Conservation (phyloP, 2,888 invertebrate species). For the Lasioglossum morio region DNA sequence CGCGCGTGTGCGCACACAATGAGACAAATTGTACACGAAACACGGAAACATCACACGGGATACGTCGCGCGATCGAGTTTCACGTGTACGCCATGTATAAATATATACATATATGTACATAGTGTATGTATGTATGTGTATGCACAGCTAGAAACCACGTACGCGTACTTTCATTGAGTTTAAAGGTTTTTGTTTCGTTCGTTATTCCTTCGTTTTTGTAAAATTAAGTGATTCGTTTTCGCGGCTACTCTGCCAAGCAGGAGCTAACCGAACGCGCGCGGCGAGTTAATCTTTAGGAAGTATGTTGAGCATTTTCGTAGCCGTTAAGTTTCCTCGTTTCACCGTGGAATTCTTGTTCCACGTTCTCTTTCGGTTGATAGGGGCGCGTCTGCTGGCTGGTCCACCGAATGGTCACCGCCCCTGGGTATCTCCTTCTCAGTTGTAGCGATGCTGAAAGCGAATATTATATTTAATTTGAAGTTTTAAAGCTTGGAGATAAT, state of each 20-base stretch:
- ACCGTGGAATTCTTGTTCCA: constrained; percentile 12
- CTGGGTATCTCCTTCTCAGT: neutral
- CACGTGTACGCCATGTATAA: neutral
- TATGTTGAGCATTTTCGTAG: constrained; percentile 62
- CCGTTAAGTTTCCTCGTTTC: constrained; percentile 66
- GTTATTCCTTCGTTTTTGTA: neutral
- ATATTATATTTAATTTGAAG: neutral
- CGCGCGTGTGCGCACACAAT: constrained; percentile 15
- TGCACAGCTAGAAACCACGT: constrained; percentile 3
- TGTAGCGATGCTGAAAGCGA: neutral
- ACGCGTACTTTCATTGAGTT: constrained; percentile 13
- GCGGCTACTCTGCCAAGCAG: constrained; percentile 72
- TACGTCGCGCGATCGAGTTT: constrained; percentile 41
- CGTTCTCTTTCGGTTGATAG: neutral
- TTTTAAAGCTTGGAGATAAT: neutral
- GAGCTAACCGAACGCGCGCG: constrained; percentile 36
- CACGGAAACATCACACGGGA: constrained; percentile 39
- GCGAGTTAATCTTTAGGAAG: constrained; percentile 58
- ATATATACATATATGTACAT: neutral
- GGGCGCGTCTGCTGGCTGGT: neutral
- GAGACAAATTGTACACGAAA: constrained; percentile 1
- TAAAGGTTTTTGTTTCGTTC: constrained; percentile 2
- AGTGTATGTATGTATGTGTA: neutral
- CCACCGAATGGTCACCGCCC: neutral
- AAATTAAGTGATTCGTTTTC: constrained; percentile 16